Conservation (phyloP, 1,140 invertebrate species). For the Papilio polyxenes region DNA sequence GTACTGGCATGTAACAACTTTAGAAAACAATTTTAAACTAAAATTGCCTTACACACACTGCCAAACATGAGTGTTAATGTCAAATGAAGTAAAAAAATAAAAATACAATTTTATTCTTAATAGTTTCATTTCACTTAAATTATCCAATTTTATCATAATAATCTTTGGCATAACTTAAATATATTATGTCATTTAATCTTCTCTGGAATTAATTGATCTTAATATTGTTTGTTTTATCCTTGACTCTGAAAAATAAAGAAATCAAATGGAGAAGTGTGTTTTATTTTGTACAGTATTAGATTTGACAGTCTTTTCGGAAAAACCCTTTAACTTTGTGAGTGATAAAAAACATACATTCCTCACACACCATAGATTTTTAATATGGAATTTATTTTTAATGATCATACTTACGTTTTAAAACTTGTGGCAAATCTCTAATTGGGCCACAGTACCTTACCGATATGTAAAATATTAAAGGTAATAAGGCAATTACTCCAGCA, state of each 20-base stretch:
- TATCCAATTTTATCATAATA: slow-evolving; percentile 11
- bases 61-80: neutral
- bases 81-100: slow-evolving; percentile 29
- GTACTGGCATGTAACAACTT: neutral
- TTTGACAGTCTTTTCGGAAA: neutral
- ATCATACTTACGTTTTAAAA: slow-evolving; percentile 68
- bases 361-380: too few relatives aligned
- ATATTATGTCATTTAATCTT: slow-evolving; percentile 48
- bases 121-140: slow-evolving; percentile 39
- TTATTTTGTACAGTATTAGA: neutral
- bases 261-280: neutral
- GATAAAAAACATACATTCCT: too few relatives aligned
- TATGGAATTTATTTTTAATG: neutral
- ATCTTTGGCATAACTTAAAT: slow-evolving; percentile 24
- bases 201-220: slow-evolving; percentile 58
- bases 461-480: slow-evolving; percentile 81
- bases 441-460: slow-evolving; percentile 75
- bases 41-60: slow-evolving; percentile 17
- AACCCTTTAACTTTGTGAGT: too few relatives aligned
- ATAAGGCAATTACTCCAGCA: slow-evolving; percentile 73
- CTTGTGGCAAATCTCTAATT: slow-evolving; percentile 70
- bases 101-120: slow-evolving; percentile 7
- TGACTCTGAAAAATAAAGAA: slow-evolving; percentile 66
- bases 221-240: slow-evolving; percentile 70
- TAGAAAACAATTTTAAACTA: slow-evolving; percentile 19